Evolutionary conservation across 2,797 vertebrate species (phyloP).

Genomic region (Enoplosus armatus): DNA sequence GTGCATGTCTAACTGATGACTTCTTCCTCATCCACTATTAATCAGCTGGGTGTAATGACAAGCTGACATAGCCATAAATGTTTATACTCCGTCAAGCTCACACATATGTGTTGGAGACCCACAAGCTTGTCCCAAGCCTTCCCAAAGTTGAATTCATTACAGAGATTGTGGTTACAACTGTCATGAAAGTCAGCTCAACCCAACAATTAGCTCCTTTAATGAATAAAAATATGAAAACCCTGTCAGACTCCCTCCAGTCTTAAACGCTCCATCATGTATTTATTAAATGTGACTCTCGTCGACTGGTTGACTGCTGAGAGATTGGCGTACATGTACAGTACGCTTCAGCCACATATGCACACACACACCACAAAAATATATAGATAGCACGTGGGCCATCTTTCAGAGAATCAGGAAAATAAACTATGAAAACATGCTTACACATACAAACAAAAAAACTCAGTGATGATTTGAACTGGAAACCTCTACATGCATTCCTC

Average conservation of each 20-base stretch:
- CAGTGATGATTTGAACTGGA: conserved; percentile 35
- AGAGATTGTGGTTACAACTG: conserved; percentile 60
- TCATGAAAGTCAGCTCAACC: conserved; percentile 59
- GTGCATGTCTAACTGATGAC: conserved; percentile 48
- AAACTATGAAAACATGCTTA: conserved; percentile 22
- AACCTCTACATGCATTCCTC: conserved; percentile 36
- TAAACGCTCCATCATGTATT: conserved; percentile 34
- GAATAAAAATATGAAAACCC: conserved; percentile 54
- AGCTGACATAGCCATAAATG: conserved; percentile 64
- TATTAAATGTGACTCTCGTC: conserved; percentile 49
- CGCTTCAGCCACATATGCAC: conserved; percentile 9
- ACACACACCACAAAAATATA: conserved; percentile 13
- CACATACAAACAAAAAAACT: conserved; percentile 22
- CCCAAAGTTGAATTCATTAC: conserved; percentile 56
- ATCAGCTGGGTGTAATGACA: conserved; percentile 71
- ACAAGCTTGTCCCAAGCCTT: conserved; percentile 53
- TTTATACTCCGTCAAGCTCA: conserved; percentile 58
- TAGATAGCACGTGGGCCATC: conserved; percentile 17
- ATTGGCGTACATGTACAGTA: background rate
- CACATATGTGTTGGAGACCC: conserved; percentile 57
- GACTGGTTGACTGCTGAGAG: conserved; percentile 29
- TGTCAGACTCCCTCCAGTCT: conserved; percentile 37
- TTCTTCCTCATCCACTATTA: conserved; percentile 60
- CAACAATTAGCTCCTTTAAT: conserved; percentile 63
- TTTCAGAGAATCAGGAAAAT: conserved; percentile 16